phyloP scores from a whole-genome alignment of 1,140 invertebrate genomes.

The Bombus haemorrhoidalis region DNA sequence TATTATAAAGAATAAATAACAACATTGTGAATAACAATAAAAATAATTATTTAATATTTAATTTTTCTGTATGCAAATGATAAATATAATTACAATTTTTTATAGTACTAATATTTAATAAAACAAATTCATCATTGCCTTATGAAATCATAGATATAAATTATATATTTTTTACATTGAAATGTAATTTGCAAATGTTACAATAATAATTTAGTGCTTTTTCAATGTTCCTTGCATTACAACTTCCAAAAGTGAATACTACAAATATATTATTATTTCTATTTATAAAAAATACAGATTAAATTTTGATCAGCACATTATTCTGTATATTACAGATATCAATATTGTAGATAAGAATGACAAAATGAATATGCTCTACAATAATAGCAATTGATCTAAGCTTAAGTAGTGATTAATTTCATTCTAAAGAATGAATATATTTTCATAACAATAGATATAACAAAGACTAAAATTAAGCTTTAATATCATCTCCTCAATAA shows the following conservation, averaged over 20 bases:
- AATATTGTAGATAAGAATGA: conserved; percentile 15
- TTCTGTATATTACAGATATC: conserved; percentile 9
- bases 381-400: conserved; percentile 26
- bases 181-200: background rate
- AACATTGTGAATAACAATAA: background rate
- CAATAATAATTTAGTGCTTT: background rate
- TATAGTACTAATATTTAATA: background rate
- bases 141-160: background rate
- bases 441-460: conserved; percentile 21
- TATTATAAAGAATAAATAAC: background rate
- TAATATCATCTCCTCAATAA: background rate
- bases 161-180: background rate
- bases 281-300: conserved; percentile 33
- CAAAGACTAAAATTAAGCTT: conserved; percentile 24
- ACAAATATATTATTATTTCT: conserved; percentile 26
- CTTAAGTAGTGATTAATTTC: conserved; percentile 25
- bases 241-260: background rate
- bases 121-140: background rate
- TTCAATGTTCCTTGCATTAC: background rate
- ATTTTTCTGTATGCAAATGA: background rate
- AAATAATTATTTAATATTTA: background rate
- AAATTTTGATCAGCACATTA: conserved; percentile 10
- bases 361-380: background rate
- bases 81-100: background rate
- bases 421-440: conserved; percentile 20